These are phyloP conservation scores for Pyrocephalus nanus DNA, from an alignment of 2,797 vertebrate genomes.

Conservation along the genomic window DNA sequence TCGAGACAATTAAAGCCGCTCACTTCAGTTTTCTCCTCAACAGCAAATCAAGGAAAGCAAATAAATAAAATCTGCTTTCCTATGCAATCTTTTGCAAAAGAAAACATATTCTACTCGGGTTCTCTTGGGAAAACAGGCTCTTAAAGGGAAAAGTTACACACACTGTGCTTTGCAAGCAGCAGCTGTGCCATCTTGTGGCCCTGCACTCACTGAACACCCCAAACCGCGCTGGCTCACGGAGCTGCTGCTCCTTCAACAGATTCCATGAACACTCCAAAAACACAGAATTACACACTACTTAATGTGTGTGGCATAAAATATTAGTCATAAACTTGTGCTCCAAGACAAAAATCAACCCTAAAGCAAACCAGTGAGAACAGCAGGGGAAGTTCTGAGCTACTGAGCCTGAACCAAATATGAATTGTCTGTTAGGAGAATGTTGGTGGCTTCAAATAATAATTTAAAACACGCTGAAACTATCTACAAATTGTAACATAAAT, in stretches of 20 bases:
- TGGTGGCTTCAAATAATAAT: not conserved
- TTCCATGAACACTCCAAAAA: not conserved
- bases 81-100: not conserved
- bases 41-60: not conserved
- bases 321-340: not conserved
- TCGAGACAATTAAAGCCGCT: not conserved
- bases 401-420: not conserved
- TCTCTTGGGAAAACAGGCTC: not conserved
- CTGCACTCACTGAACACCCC: not conserved
- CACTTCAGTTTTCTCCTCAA: not conserved
- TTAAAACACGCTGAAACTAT: not conserved
- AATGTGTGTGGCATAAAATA: not conserved
- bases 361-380: not conserved
- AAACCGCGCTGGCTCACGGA: not conserved
- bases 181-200: constrained; percentile 71
- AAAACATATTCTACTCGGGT: not conserved
- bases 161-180: not conserved
- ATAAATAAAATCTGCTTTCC: constrained; percentile 39
- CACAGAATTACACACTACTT: not conserved
- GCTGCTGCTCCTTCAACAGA: not conserved
- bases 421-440: not conserved
- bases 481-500: not conserved
- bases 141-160: not conserved
- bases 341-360: not conserved
- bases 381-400: not conserved